Conservation (phyloP, 2,888 invertebrate genomes). For the Tetramorium bicarinatum region DNA sequence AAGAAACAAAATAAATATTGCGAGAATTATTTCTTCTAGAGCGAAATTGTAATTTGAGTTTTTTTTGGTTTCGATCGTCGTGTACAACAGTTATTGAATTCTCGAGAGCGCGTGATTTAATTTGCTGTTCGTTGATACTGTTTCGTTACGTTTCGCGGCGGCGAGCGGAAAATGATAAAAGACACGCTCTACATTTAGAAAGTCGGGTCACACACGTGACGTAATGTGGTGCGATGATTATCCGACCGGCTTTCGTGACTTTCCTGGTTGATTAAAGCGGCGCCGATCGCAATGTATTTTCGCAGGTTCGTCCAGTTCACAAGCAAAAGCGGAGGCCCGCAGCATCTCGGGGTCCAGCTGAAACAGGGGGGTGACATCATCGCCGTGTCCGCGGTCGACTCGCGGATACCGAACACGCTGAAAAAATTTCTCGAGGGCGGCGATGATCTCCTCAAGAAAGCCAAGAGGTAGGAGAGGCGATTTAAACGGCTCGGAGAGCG, state of each 20-base stretch:
- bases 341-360: conserved; percentile 91
- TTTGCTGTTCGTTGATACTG: neutral
- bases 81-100: neutral
- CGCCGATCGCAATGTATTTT: conserved; percentile 38
- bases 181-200: conserved; percentile 20
- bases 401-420: conserved; percentile 88
- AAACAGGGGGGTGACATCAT: conserved; percentile 90
- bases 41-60: neutral
- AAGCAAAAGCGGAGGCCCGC: conserved; percentile 88
- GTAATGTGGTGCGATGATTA: neutral
- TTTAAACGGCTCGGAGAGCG: neutral
- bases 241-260: neutral
- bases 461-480: conserved; percentile 87
- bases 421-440: conserved; percentile 88
- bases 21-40: conserved; percentile 5
- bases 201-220: neutral
- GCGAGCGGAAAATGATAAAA: neutral
- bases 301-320: conserved; percentile 91
- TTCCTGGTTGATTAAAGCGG: neutral
- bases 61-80: neutral
- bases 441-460: conserved; percentile 86
- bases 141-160: neutral
- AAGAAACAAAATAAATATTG: neutral
- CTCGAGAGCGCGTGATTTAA: neutral
- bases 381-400: conserved; percentile 88